phyloP scores from a whole-genome alignment of 2,113 vertebrate genomes.

The Podarcis cretensis region DNA sequence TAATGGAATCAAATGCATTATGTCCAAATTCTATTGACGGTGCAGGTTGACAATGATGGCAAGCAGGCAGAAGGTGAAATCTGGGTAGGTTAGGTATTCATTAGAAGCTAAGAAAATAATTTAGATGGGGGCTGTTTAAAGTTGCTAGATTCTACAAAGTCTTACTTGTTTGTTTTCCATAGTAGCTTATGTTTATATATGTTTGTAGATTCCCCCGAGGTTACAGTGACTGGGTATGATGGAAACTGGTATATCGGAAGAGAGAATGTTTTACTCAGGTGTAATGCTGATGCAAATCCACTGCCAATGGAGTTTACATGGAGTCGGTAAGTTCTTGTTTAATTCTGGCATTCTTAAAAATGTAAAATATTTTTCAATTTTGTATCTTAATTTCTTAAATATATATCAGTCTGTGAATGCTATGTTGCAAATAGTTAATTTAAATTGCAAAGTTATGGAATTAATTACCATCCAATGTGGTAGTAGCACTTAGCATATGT shows the following conservation, averaged over 20 bases:
- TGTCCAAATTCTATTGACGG: not conserved
- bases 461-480: not conserved
- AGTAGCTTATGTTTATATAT: conserved; percentile 30
- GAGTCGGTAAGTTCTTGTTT: conserved; percentile 84
- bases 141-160: not conserved
- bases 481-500: not conserved
- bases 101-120: not conserved
- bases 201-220: conserved; percentile 87
- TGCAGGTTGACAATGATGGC: not conserved
- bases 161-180: not conserved
- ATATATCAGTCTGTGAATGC: not conserved
- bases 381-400: not conserved
- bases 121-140: not conserved
- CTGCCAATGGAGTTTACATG: conserved; percentile 85
- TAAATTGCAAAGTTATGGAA: not conserved
- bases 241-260: conserved; percentile 93
- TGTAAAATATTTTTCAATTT: not conserved
- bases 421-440: not conserved
- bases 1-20: not conserved
- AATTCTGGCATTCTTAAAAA: not conserved
- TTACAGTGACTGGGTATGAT: conserved; percentile 84
- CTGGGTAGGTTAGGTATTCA: not conserved
- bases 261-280: conserved; percentile 87
- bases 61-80: not conserved
- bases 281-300: conserved; percentile 93